Evolutionary conservation across 92 coral and sea anemone genomes (phyloP), one percentile per base, ranked within the genome.

Genomic region (Parazoanthus darwini): DNA sequence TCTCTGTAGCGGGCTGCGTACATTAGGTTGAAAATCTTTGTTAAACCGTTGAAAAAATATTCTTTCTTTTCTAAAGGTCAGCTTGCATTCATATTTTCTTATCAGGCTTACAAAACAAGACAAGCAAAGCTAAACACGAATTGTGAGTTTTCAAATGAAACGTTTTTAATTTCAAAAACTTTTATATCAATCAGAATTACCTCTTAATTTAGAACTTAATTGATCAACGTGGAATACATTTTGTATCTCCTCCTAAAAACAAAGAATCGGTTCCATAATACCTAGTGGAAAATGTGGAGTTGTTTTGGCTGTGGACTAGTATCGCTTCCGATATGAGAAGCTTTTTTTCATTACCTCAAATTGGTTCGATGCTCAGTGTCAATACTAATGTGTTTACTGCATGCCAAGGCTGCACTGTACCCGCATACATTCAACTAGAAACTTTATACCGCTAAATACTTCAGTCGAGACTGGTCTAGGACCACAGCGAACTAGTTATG

Each of bases 201-300:
- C 25, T 63, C 70, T 63, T 63, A 63, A 74, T 74, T 29, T 74
- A 74, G 46, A 29, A 74, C 43, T 74, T 74, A 74, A 74, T 74
- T 74, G 78, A 74, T 36, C 78, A 74, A 74, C 44, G 39, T 39
- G 43, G 43, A 74, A 74, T 35, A 22, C 78, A 74, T 74, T 74
- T 74, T 74, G 48, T 74, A 37, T 35, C 78, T 9, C 78, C 43
- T 74, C 22, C 22, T 5, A 74, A 35, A 74, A 36, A 74, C 78
- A 63, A 63, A 63, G 70, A 63, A 23, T 63, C 70, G 25, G 26
- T 63, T 63, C 70, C 70, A 22, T 63, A 20, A 63, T 63, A 23
- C 70, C 70, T 8, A 18, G 26, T 18, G 25, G 70, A 63, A 22
- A 63, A 5, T 63, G 25, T 63, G 6, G 59, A 54, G 26, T 23